These are phyloP conservation scores for Henicopernis longicauda DNA, from an alignment of 2,113 vertebrate species.

Conservation along the genomic window DNA sequence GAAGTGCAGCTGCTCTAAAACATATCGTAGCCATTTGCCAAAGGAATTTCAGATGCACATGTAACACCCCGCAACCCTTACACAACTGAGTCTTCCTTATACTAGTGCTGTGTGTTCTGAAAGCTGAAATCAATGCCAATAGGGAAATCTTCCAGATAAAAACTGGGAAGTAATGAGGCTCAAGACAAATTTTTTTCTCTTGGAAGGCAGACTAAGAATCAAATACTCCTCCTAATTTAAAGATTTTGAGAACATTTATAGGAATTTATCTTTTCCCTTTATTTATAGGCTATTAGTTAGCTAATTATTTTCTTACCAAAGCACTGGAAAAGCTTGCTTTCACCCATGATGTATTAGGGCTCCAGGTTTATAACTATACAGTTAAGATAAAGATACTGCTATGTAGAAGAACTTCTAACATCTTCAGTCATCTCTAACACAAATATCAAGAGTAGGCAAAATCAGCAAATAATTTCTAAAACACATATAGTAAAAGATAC, in stretches of 20 bases:
- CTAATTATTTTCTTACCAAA: neutral
- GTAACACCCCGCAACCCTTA: neutral
- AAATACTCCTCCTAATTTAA: neutral
- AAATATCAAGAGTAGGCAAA: neutral
- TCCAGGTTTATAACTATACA: neutral
- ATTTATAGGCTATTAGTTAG: neutral
- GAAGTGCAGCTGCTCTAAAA: neutral
- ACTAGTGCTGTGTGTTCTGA: neutral
- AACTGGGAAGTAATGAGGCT: neutral
- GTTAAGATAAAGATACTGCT: neutral
- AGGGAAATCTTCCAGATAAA: neutral
- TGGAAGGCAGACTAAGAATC: neutral
- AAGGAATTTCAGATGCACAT: neutral
- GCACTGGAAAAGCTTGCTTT: neutral
- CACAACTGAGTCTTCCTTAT: neutral
- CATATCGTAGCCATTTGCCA: neutral
- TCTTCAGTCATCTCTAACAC: neutral
- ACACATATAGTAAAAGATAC: neutral
- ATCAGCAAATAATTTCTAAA: neutral
- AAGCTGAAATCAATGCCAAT: neutral
- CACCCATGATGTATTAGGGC: neutral
- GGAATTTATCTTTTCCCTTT: neutral
- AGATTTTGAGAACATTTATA: neutral
- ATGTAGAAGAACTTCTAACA: neutral
- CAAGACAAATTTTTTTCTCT: neutral